Percentiles rank a stretch among this genome's conserved stretches.
phyloP scores from a whole-genome alignment of 2,113 vertebrate genomes.

The Eudorcas thomsonii region DNA sequence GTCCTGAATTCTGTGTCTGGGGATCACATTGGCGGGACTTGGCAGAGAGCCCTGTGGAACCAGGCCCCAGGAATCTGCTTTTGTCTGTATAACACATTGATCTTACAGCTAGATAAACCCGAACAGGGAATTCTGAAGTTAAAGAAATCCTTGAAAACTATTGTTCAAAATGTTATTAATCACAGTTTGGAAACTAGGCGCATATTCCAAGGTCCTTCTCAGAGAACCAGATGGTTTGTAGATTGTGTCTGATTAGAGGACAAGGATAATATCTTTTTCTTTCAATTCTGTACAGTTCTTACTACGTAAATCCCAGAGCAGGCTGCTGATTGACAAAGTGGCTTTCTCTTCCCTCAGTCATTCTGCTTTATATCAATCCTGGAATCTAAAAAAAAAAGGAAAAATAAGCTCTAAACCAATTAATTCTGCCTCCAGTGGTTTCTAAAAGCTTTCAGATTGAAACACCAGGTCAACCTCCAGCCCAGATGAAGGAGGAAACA shows the following conservation, averaged over 20 bases:
- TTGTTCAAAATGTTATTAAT: not conserved
- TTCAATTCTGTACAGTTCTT: not conserved
- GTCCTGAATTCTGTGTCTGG: not conserved
- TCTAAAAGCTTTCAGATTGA: conserved; percentile 36
- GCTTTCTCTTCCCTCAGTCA: not conserved
- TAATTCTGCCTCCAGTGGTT: conserved; percentile 23
- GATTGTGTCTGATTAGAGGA: not conserved
- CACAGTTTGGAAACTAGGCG: not conserved
- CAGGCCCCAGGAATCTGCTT: not conserved
- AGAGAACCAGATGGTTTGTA: not conserved
- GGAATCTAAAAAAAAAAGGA: not conserved
- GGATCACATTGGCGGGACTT: not conserved
- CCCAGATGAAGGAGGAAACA: not conserved
- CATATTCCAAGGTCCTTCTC: not conserved
- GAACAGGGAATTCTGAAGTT: not conserved
- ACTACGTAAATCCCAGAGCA: not conserved
- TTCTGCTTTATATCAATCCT: conserved; percentile 29
- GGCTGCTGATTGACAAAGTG: not conserved
- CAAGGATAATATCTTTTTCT: not conserved
- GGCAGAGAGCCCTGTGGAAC: not conserved
- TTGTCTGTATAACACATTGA: not conserved
- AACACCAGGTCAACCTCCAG: not conserved
- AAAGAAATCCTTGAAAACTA: not conserved
- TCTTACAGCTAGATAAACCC: not conserved
- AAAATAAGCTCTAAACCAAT: not conserved